Evolutionary conservation across 2,888 invertebrate species (phyloP), one percentile per base, ranked within the genome.

Genomic region (Halictus ligatus): DNA sequence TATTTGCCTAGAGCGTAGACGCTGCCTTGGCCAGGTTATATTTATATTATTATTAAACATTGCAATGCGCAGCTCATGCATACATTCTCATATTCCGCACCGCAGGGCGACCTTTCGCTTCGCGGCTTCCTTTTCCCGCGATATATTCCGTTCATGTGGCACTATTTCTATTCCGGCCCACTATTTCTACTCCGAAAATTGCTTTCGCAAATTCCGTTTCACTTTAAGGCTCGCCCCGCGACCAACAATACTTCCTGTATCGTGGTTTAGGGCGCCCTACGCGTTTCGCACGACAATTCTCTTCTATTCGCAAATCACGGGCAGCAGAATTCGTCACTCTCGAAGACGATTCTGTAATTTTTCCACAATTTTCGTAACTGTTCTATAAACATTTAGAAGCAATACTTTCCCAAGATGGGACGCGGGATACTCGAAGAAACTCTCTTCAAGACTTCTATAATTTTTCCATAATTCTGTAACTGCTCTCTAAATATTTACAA

Each of bases 1-100:
- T 90, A 92, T 91, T 92, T 90, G 89, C 90, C 87, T 86, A 84
- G 84, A 87, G 86, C 84, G 79, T 76, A 80, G 25, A 81, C 77
- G 64, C 79, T 48, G 84, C 78, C 83, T 81, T 81, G 83, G 80
- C 69, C 88, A 58, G 67, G 84, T 83, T 83, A 89, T 92, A 91
- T 93, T 93, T 93, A 93, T 92, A 92, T 93, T 93, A 93, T 93
- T 93, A 93, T 93, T 92, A 92, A 93, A 92, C 93, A 92, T 92
- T 91, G 92, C 92, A 89, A 91, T 87, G 90, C 90, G 73, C 89
- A 74, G 88, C 89, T 92, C 91, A 92, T 91, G 92, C 92, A 92
- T 93, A 92, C 90, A 88, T 93, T 93, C 91, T 91, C 86, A 77
- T 89, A 90, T 87, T 86, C 87, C 77, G 89, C 89, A 89, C 82